Base-by-base conservation (phyloP, 2,113 vertebrate species). In the Callospermophilus lateralis region DNA sequence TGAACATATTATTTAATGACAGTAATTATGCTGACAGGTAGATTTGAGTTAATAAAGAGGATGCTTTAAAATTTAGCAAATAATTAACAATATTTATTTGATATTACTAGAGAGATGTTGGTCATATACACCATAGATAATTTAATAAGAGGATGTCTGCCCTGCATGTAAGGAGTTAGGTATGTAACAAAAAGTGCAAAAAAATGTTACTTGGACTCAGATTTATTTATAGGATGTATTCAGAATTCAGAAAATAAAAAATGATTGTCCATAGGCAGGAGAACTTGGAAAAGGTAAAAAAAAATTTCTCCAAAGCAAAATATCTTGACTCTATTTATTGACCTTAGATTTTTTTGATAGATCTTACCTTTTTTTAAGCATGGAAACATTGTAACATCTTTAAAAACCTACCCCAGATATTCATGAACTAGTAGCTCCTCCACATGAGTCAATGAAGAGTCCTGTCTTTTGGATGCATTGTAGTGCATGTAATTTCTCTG, bases 251-350 rank as follows among this genome's bases (percentile, higher is more conserved):
- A 53, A 68, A 76, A 51, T 24, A 63, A 93, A 92, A 95, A n/a
- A n/a, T 20, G 3, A 61, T n/a, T 30, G 5, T 12, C 92, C 20
- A 3, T 74, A 19, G 2, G 1, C 9, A 93, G 11, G 0, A 0
- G 5, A 95, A 91, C 93, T 65, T 68, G 32, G 3, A 95, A 10
- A 84, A 6, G 11, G 4, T 8, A 12, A 80, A 55, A 7, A 81
- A 88, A 79, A 84, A 34, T 37, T 6, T 89, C 95, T 8, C 28
- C 30, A 77, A 88, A 70, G n/a, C 24, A 86, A 83, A 80, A 5
- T 79, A 24, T 87, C 20, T 70, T 63, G 22, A 90, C 70, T 79
- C 20, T 63, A 16, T 53, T 61, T 22, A 61, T 55, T 65, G 19
- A 83, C 26, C 19, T 73, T 11, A 73, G 4, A n/a, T n/a, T 85